A percentile compares a stretch with the other conserved stretches of the same genome.
These are phyloP conservation scores for Gymnoscelis rufifasciata DNA, from an alignment of 2,888 invertebrate genomes.

Conservation along the genomic window DNA sequence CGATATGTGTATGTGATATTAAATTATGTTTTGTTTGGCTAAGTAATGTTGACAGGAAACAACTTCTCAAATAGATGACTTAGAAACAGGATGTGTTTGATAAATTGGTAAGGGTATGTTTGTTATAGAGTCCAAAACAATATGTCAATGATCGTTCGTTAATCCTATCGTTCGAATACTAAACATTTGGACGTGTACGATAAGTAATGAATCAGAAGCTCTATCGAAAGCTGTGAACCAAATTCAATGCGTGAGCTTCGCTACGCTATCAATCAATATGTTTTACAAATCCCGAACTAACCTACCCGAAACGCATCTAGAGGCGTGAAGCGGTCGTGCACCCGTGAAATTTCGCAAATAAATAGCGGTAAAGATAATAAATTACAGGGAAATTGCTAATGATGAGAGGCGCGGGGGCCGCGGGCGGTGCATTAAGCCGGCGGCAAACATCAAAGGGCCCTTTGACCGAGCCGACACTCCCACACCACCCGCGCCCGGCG, in stretches of 20 bases:
- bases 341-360: conserved; percentile 73
- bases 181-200: not conserved
- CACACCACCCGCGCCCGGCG: conserved; percentile 50
- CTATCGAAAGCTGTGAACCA: too few relatives aligned
- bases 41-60: too few relatives aligned
- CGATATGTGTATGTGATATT: too few relatives aligned
- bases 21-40: too few relatives aligned
- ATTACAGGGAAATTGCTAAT: conserved; percentile 79
- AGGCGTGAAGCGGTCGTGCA: conserved; percentile 46
- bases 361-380: conserved; percentile 78
- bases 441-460: conserved; percentile 78
- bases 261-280: not conserved
- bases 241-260: not conserved
- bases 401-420: conserved; percentile 72
- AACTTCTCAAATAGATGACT: not conserved
- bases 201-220: too few relatives aligned
- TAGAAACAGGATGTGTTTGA: too few relatives aligned
- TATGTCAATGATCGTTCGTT: too few relatives aligned
- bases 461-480: conserved; percentile 78
- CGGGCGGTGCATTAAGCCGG: conserved; percentile 79
- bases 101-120: too few relatives aligned
- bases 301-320: conserved; percentile 17
- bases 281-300: not conserved
- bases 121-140: too few relatives aligned
- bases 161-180: too few relatives aligned